These are phyloP conservation scores for Caiman crocodilus DNA, from an alignment of 2,797 vertebrate species.

Conservation along the genomic window DNA sequence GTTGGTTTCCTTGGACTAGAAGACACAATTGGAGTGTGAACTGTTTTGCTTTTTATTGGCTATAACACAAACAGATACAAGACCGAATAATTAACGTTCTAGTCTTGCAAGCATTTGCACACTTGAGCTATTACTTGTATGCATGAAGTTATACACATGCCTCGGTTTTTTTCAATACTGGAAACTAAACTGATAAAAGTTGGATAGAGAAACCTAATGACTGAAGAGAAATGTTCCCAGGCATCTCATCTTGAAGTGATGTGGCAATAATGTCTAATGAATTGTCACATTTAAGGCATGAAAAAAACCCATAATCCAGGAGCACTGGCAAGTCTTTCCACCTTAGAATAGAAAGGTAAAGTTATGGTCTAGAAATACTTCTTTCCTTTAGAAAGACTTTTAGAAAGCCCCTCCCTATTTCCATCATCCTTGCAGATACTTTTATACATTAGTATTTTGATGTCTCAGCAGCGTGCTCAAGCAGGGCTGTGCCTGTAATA, in stretches of 20 bases:
- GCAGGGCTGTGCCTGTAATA: background rate
- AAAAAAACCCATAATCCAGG: background rate
- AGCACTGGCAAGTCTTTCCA: background rate
- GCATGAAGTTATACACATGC: background rate
- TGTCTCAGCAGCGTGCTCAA: background rate
- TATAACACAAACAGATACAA: background rate
- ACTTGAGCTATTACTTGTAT: background rate
- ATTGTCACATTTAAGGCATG: background rate
- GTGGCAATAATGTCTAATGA: background rate
- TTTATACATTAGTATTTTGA: background rate
- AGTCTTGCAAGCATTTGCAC: background rate
- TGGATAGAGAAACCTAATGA: background rate
- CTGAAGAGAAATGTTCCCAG: background rate
- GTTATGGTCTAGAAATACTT: background rate
- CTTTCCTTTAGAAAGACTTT: background rate
- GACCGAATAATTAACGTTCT: background rate
- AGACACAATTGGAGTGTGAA: background rate
- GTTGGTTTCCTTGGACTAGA: background rate
- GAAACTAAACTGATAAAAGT: background rate
- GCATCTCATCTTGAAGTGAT: background rate
- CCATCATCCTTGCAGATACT: background rate
- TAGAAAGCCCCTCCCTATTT: background rate
- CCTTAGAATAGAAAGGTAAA: background rate
- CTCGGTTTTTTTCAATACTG: background rate
- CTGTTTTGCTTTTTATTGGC: background rate